A percentile compares a stretch with the other conserved stretches of the same genome.
phyloP scores from a whole-genome alignment of 2,113 vertebrate species.

The Lates calcarifer region DNA sequence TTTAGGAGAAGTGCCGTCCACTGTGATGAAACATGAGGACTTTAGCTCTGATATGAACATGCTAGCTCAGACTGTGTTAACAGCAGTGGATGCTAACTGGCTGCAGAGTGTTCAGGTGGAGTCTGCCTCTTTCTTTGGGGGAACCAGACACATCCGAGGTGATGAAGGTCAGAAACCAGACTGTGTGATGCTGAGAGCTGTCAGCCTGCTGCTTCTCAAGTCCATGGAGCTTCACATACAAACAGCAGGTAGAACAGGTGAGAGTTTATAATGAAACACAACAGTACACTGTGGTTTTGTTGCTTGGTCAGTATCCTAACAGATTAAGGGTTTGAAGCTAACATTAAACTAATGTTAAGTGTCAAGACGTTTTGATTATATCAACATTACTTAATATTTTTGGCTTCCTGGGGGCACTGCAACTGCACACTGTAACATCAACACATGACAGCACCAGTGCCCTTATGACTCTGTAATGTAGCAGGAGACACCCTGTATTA shows the following conservation, averaged over 20 bases:
- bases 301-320: neutral
- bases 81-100: constrained; percentile 80
- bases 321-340: neutral
- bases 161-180: constrained; percentile 70
- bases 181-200: constrained; percentile 87
- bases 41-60: constrained; percentile 71
- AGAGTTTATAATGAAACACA: neutral
- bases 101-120: constrained; percentile 79
- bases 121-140: constrained; percentile 85
- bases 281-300: neutral
- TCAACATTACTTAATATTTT: neutral
- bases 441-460: neutral
- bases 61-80: constrained; percentile 81
- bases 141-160: constrained; percentile 41
- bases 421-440: no score
- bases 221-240: constrained; percentile 87
- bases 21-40: neutral
- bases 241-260: constrained; percentile 62
- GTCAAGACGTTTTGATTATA: neutral
- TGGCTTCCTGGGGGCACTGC: no score
- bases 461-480: neutral
- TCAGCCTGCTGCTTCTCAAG: constrained; percentile 90
- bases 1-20: neutral
- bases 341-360: no score
- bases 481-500: neutral